These are phyloP conservation scores for Epirrita christyi DNA, from an alignment of 2,888 invertebrate species.

Conservation along the genomic window DNA sequence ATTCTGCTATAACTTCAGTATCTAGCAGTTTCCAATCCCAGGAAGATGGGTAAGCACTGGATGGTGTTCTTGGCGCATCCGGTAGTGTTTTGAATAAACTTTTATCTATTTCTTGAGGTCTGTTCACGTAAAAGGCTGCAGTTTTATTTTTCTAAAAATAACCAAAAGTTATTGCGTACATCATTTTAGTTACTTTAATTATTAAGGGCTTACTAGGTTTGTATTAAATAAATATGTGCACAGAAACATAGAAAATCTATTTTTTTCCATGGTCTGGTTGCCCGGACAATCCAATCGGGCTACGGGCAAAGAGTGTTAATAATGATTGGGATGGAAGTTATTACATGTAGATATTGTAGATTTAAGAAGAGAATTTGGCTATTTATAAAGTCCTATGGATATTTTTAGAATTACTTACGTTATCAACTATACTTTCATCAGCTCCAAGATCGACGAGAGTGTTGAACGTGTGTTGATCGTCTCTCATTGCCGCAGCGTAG, in stretches of 20 bases:
- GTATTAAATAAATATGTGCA: too few relatives aligned
- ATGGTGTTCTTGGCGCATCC: slow-evolving; percentile 92
- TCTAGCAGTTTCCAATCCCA: slow-evolving; percentile 90
- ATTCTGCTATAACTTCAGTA: slow-evolving; percentile 72
- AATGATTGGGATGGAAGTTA: neutral
- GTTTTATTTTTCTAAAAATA: slow-evolving; percentile 91
- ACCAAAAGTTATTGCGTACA: slow-evolving; percentile 3
- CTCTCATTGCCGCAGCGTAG: slow-evolving; percentile 93
- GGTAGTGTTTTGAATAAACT: slow-evolving; percentile 89
- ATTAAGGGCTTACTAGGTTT: too few relatives aligned
- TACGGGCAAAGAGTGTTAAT: too few relatives aligned
- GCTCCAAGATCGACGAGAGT: slow-evolving; percentile 92
- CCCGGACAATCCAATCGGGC: too few relatives aligned
- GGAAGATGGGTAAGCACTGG: slow-evolving; percentile 87
- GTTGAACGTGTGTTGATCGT: slow-evolving; percentile 91
- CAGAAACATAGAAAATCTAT: too few relatives aligned
- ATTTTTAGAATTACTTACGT: slow-evolving; percentile 85
- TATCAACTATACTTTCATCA: slow-evolving; percentile 92
- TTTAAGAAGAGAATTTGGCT: too few relatives aligned
- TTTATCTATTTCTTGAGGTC: slow-evolving; percentile 91
- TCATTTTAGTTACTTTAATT: neutral
- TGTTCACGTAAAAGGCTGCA: slow-evolving; percentile 91
- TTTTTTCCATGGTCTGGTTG: too few relatives aligned
- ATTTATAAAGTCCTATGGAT: too few relatives aligned
- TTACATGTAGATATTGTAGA: too few relatives aligned